Evolutionary conservation across 2,888 invertebrate species (phyloP).

Genomic region (Hymenopus coronatus): DNA sequence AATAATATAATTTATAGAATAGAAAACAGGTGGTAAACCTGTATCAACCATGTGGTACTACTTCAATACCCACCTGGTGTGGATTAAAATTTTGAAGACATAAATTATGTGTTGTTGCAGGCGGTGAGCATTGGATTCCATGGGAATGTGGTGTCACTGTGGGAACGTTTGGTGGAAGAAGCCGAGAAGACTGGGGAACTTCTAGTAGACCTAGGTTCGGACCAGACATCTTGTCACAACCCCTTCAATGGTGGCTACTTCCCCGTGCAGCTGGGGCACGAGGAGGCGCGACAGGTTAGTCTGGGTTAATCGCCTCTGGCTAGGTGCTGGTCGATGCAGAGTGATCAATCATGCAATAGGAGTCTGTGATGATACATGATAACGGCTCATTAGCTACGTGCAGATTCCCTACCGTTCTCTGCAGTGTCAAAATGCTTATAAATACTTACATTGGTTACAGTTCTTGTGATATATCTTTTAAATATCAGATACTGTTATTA

Average conservation of each 20-base stretch:
- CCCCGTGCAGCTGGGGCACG: conserved; percentile 47
- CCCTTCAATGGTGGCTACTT: conserved; percentile 57
- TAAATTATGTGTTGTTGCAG: conserved; percentile 5
- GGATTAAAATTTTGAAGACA: not conserved
- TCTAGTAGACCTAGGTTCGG: conserved; percentile 53
- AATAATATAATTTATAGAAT: not conserved
- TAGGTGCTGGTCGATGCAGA: not conserved
- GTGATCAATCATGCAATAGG: not conserved
- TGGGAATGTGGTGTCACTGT: conserved; percentile 51
- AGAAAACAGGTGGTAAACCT: not conserved
- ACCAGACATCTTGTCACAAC: conserved; percentile 61
- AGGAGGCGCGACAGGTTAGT: conserved; percentile 46
- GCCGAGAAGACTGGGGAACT: conserved; percentile 46
- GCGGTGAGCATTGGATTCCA: conserved; percentile 55
- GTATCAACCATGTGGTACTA: not conserved
- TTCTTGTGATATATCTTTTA: no score
- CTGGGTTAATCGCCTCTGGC: not conserved
- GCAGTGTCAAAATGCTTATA: no score
- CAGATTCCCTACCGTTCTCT: no score
- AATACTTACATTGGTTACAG: no score
- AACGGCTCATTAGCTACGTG: not conserved
- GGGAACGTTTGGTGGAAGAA: conserved; percentile 54
- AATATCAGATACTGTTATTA: no score
- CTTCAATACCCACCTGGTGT: not conserved
- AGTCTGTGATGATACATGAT: not conserved